Evolutionary conservation across 2,797 vertebrate genomes (phyloP), one percentile per base, ranked within the genome.

Genomic region (Pelobates cultripes): DNA sequence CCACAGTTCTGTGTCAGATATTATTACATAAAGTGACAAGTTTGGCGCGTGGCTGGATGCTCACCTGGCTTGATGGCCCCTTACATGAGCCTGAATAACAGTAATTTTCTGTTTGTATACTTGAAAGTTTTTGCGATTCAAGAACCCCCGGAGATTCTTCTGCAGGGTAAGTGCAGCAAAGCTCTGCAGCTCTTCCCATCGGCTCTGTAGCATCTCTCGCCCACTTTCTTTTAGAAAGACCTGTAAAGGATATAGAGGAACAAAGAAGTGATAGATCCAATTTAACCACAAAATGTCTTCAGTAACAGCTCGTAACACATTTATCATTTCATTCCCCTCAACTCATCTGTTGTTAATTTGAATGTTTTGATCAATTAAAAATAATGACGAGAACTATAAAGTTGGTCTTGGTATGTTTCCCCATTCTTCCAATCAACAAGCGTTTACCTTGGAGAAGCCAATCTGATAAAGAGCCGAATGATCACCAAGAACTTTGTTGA

Each of bases 61-160:
- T 87, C 68, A 98, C 97, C 97, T 97, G 88, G 96, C 94, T 91
- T 96, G 96, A 85, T 97, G 94, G n/a, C 97, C 97, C 64, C 95
- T 87, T 83, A 97, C 95, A 10, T 95, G 94, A 78, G 96, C 96
- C 90, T 97, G 97, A 81, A 97, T 91, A 77, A 96, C 1, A 0
- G 95, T 95, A 87, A 94, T 95, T 85, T 97, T 97, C 86, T 94
- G 88, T 57, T 92, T 95, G 86, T 98, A 95, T 84, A 95, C 90
- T 15, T 81, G 92, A 86, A 96, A 95, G 88, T 92, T 95, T 73
- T 91, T 94, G 70, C 87, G 91, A 64, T 85, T 94, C 69, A 98
- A 89, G 73, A 96, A 94, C 47, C 91, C 82, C 0, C 92, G 88
- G 74, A 98, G 95, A 84, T 95, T 94, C 57, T 92, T 92, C 88